A percentile compares a stretch with the other conserved stretches of the same genome.
Conservation (phyloP, 2,113 vertebrate species). For the Pseudorasbora parva region DNA sequence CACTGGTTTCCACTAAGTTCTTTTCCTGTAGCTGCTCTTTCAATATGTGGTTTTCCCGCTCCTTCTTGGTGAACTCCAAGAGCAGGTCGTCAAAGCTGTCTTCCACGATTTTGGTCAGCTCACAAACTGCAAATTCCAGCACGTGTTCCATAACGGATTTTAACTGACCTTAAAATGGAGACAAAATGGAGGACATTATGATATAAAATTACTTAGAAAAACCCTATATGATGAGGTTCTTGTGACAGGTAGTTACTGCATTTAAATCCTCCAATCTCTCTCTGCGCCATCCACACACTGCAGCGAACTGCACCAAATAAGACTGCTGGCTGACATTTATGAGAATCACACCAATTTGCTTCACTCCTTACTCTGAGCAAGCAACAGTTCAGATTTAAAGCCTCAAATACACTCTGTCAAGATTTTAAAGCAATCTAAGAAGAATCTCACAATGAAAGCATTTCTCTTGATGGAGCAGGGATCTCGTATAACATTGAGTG, state of each 20-base stretch:
- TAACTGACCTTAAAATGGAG: conserved; percentile 73
- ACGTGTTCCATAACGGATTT: conserved; percentile 78
- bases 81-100: conserved; percentile 79
- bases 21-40: conserved; percentile 60
- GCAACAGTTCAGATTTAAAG: conserved; percentile 13
- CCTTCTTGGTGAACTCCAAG: conserved; percentile 76
- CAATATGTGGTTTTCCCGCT: conserved; percentile 70
- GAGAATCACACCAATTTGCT: conserved; percentile 4
- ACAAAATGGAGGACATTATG: not conserved
- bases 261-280: not conserved
- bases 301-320: not conserved
- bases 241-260: not conserved
- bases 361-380: not conserved
- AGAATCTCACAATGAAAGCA: not conserved
- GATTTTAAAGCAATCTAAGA: not conserved
- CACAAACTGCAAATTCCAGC: conserved; percentile 72
- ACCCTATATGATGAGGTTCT: not conserved
- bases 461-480: not conserved
- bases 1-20: conserved; percentile 10
- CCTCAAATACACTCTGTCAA: not conserved
- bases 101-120: conserved; percentile 79
- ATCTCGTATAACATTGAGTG: not conserved
- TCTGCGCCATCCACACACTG: not conserved
- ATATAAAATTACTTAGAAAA: not conserved
- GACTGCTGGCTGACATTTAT: not conserved